Evolutionary conservation across 2,888 invertebrate species (phyloP), one percentile per base, ranked within the genome.

Genomic region (Cerastis leucographa): DNA sequence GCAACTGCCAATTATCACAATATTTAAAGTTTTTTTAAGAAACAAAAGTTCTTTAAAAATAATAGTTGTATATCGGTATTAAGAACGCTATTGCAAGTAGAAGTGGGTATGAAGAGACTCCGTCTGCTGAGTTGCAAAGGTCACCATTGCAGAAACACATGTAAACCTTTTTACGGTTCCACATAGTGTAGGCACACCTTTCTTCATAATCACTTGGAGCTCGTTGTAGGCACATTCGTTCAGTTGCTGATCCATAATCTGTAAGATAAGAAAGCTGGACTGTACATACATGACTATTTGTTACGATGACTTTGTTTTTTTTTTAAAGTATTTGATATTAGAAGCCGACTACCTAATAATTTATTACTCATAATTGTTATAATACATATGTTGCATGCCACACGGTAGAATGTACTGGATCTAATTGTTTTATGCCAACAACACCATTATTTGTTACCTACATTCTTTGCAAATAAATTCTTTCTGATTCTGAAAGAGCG

Each of bases 91-190:
- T 64, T 74, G 93, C 67, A 70, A 93, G 84, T 78, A 89, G 73
- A 40, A 90, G 75, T 8, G 92, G 86, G 59, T 87, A 85, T 59
- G 83, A 78, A n/a, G 91, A 72, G 54, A 88, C 80, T 83, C 78
- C 90, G 66, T 81, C 80, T 0, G 93, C 92, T n/a, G 94, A 90
- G 84, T 99, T 99, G 93, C 99, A 99, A 54, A 99, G 97, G 93
- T 99, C 99, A 9, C 99, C 99, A 88, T 97, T 97, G 90, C 99
- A 99, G 92, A 99, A 98, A 91, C 99, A 99, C 98, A 99, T 98
- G 91, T 98, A 98, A 0, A 99, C 99, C 91, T 98, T 98, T 90
- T 98, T 98, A 89, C 98, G 97, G 90, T 98, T 98, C 97, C 98
- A 98, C 90, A 98, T 97, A 0, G 99, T 99, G 89, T 98, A 98